Conservation (phyloP, 1,140 invertebrate genomes). For the Saccostrea glomerata region DNA sequence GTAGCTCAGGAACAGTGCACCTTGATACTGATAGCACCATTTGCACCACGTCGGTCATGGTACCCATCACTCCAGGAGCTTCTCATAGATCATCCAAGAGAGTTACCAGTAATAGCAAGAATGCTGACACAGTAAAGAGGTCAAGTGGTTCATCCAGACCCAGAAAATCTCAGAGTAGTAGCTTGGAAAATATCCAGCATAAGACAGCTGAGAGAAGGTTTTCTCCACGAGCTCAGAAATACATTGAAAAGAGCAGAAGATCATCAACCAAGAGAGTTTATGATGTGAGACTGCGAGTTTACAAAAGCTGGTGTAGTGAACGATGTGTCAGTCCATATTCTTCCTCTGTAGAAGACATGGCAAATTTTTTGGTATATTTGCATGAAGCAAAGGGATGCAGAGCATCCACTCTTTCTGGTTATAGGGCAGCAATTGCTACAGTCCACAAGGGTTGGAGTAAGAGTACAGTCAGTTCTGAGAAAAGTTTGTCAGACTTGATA, state of each 20-base stretch:
- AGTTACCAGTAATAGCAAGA: not conserved
- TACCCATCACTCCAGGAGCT: not conserved
- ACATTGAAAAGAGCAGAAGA: not conserved
- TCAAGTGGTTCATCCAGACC: no score
- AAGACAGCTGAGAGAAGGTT: not conserved
- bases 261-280: not conserved
- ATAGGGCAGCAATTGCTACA: not conserved
- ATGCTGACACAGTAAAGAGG: not conserved
- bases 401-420: constrained; percentile 46
- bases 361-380: constrained; percentile 23
- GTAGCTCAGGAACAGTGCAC: no score
- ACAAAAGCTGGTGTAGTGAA: not conserved
- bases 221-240: not conserved
- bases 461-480: no score
- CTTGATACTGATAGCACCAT: not conserved
- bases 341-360: not conserved
- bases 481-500: no score
- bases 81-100: constrained; percentile 27
- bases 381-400: not conserved
- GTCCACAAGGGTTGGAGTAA: no score
- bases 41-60: constrained; percentile 5
- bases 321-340: no score
- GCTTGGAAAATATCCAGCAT: constrained; percentile 45
- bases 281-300: not conserved
- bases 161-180: constrained; percentile 17